Percentiles rank a stretch among this genome's conserved stretches.
These are phyloP conservation scores for Nudaria mundana DNA, from an alignment of 2,888 invertebrate species.

Conservation along the genomic window DNA sequence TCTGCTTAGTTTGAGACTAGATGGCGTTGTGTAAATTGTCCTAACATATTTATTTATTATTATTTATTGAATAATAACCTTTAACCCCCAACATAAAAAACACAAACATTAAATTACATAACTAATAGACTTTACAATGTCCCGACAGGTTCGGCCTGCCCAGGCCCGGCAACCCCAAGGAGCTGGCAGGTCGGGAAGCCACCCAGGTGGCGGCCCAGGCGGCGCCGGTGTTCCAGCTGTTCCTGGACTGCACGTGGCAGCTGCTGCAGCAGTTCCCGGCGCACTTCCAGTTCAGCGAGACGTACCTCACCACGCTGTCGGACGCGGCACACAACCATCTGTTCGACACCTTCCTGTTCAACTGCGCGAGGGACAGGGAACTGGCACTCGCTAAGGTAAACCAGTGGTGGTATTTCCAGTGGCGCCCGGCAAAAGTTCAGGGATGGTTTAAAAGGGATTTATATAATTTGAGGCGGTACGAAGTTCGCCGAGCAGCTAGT, in stretches of 20 bases:
- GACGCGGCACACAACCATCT: slow-evolving; percentile 93
- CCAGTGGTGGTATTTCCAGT: too few species aligned
- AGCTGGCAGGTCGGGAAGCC: slow-evolving; percentile 39
- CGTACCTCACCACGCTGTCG: slow-evolving; percentile 95
- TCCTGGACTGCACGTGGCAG: slow-evolving; percentile 97
- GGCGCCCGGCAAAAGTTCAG: too few species aligned
- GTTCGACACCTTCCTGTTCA: slow-evolving; percentile 96
- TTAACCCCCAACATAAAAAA: too few species aligned
- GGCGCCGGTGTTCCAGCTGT: slow-evolving; percentile 93
- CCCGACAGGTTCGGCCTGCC: slow-evolving; percentile 84
- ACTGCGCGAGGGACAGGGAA: slow-evolving; percentile 89
- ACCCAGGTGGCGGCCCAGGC: slow-evolving; percentile 55
- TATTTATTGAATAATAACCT: too few species aligned
- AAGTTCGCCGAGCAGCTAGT: too few species aligned
- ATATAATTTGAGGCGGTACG: too few species aligned
- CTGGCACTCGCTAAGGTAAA: slow-evolving; percentile 84
- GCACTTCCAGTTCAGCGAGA: slow-evolving; percentile 95
- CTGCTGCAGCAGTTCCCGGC: slow-evolving; percentile 92
- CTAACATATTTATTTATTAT: too few species aligned
- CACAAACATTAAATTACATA: too few species aligned
- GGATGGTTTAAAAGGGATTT: too few species aligned
- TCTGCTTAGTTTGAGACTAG: too few species aligned
- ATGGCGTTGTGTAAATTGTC: too few species aligned
- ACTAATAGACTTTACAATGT: too few species aligned
- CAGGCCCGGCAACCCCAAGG: slow-evolving; percentile 80